Evolutionary conservation across 2,888 invertebrate genomes (phyloP).

Genomic region (Brenthis ino): DNA sequence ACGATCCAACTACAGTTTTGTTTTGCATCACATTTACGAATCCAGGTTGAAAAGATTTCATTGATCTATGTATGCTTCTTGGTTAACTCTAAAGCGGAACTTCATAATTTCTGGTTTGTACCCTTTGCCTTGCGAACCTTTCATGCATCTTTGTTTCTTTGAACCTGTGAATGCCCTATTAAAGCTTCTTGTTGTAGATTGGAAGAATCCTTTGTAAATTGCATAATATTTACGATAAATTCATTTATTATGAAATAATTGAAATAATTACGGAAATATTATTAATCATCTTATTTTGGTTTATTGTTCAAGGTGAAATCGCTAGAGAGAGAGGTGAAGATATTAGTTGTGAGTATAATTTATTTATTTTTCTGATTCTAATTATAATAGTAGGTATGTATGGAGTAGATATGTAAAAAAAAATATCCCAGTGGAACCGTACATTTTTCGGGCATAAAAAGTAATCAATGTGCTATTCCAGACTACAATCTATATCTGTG

Average conservation of each 20-base stretch:
- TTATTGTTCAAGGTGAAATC: conserved; percentile 86
- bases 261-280: neutral
- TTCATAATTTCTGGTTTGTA: conserved; percentile 72
- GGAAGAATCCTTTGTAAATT: conserved; percentile 38
- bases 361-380: neutral
- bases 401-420: no score
- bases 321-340: conserved; percentile 89
- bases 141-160: conserved; percentile 60
- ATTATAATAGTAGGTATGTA: neutral
- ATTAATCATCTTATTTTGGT: conserved; percentile 33
- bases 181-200: conserved; percentile 72
- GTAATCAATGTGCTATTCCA: no score
- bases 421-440: no score
- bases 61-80: conserved; percentile 79
- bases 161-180: conserved; percentile 61
- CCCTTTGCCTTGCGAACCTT: conserved; percentile 59
- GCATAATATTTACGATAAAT: conserved; percentile 3
- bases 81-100: conserved; percentile 81
- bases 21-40: conserved; percentile 62
- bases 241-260: neutral
- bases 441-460: no score
- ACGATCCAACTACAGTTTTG: conserved; percentile 47
- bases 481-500: no score
- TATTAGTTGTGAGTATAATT: conserved; percentile 86
- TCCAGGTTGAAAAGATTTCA: conserved; percentile 48